Evolutionary conservation across 2,888 invertebrate species (phyloP), one percentile per base, ranked within the genome.

Genomic region (Drosophila tripunctata): DNA sequence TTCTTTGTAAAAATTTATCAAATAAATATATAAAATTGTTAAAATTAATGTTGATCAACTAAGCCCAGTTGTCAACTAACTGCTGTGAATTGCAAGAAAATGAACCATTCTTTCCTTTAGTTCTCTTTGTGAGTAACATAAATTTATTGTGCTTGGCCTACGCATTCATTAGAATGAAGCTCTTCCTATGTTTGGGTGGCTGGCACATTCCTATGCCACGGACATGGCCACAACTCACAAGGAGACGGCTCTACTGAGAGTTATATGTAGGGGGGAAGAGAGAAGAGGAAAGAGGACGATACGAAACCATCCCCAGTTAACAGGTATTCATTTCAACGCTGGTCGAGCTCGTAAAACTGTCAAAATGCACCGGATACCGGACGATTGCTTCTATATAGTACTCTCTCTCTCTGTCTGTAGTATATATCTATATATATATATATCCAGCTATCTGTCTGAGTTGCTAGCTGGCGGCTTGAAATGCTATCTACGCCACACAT

Each of bases 401-500:
- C n/a, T n/a, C n/a, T n/a, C n/a, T n/a, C 63, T 10, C 38, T 14
- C 60, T 56, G 14, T 31, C 35, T 47, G 21, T 8, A 15, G 30
- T 30, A 31, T 52, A 61, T 54, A n/a, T n/a, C n/a, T n/a, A n/a
- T n/a, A n/a, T n/a, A n/a, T n/a, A n/a, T n/a, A n/a, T n/a, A n/a
- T n/a, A n/a, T n/a, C n/a, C n/a, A n/a, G n/a, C 58, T 17, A 33
- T 24, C 45, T 31, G 54, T 33, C 40, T 19, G 8, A 5, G 44
- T 52, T 6, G 4, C 33, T 50, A 62, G 78, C 66, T 64, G 58
- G 65, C 61, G 66, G 70, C 65, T 55, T 51, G 84, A 81, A 82
- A 82, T 81, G 87, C 87, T 82, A 82, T 87, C 86, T 85, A 71
- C 83, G 83, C 83, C 83, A 84, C 88, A 87, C 83, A 84, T 84